Base-by-base conservation (phyloP, 2,113 vertebrate species). In the Diphyllodes magnificus region DNA sequence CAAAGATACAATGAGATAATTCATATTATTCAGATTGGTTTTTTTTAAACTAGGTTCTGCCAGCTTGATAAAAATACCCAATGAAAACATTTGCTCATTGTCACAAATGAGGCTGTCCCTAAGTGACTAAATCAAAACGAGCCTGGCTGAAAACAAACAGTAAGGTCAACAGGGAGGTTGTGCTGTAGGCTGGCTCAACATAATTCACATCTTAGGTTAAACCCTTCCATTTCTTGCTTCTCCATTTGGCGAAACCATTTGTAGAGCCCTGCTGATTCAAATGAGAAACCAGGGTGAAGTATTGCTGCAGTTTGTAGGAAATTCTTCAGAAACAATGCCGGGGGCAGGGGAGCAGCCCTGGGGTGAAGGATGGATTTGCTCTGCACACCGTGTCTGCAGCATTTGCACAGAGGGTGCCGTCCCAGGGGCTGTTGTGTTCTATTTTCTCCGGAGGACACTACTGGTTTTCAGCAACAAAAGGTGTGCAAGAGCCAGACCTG, bases 321-420 rank as follows among this genome's bases (percentile, higher is more conserved):
- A 15, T 70, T 80, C 66, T 73, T 66, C 59, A 81, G 37, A 50
- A 23, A 30, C 7, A 24, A 10, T 0, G 1, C 37, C 18, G 47
- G 39, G 28, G 23, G 6, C 35, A 71, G 35, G 49, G 54, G 57
- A 82, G 23, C 5, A 35, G 27, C 60, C 82, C 16, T 18, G 8
- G n/a, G 13, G n/a, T 42, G n/a, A 90, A 59, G 35, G 59, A 37
- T 35, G 23, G 25, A 40, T 57, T 76, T 79, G 4, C 15, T 61
- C 35, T 59, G 15, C 0, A 0, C 2, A 5, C 14, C 1, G 0
- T 6, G 17, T 22, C 20, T 21, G 45, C 19, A 47, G 35, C 8
- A 49, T 54, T 72, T 50, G 13, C 35, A 75, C 23, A 56, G 15
- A 40, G 27, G 13, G 18, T 61, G 11, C 44, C 12, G 28, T 25